Evolutionary conservation across 64 coral and sea anemone genomes (phyloP), one percentile per base, ranked within the genome.

Genomic region (Dendrophyllia cribrosa): DNA sequence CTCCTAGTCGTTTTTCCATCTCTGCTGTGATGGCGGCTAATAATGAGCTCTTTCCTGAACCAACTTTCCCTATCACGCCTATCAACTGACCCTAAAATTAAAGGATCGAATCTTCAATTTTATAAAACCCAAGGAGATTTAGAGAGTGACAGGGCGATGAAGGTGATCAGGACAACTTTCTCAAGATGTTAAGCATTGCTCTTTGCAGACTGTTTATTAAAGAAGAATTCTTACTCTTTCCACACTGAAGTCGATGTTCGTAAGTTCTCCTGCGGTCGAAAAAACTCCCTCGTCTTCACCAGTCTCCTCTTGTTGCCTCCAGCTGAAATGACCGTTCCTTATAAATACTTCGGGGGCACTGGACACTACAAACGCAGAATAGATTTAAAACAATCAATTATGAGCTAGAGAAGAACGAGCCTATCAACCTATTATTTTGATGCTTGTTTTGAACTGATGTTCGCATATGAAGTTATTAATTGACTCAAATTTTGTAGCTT

Each of bases 61-160:
- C 97, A 15, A 99, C 97, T 76, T 93, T 91, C 7, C 97, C 97
- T 45, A 99, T 96, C 9, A 99, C 91, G 11, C 97, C 97, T 88
- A 99, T 51, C 6, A 99, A 53, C 23, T 94, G 88, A 43, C 97
- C 97, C 97, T 99, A 11, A 1, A 86, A 86, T 0, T 9, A 47
- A 91, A 72, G 48, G 69, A 24, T 51, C 12, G 45, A 13, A 68
- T 8, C 13, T 0, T n/a, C 6, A 6, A 72, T 46, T 9, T 23
- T 16, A 10, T 9, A 50, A 0, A 50, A 9, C 12, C 53, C 12
- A 56, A 56, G 5, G 53, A 12, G 53, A 34, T 34, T 2, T 34
- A 2, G 34, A 34, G 34, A 34, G 34, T 34, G 34, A 34, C 0
- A 2, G 2, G 34, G 34, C 34, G 2, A 34, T 34, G 34, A 34